Base-by-base conservation (phyloP, 92 coral and sea anemone species). In the Parazoanthus darwini region DNA sequence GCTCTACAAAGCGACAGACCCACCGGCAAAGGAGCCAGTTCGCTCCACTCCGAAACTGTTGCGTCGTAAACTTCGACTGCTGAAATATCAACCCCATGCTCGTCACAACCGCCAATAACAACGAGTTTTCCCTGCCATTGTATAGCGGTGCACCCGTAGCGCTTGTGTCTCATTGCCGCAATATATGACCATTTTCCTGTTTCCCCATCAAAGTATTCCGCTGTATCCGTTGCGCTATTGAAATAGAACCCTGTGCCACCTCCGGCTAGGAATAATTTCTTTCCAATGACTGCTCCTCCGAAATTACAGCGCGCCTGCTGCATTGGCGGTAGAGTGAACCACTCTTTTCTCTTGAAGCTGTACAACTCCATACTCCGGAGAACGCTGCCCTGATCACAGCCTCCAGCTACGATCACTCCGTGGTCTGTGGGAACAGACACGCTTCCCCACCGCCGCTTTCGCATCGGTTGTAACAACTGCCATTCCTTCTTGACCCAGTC, bases 201-300 rank as follows among this genome's bases (percentile, higher is more conserved):
- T 14, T 85, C 88, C 20, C 95, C 96, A 86, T 93, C 94, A 82
- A 95, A 95, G 20, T 90, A 85, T 73, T 95, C 98, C 33, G 92
- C 96, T 1, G 98, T 92, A 46, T 90, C 89, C 86, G 82, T 90
- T 0, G 98, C 98, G 86, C 96, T 95, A 93, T 95, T 95, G 88
- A 95, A 95, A 80, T 95, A 95, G 84, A 95, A 95, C 73, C 96
- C 98, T 15, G 92, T 79, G 0, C 98, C 98, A 0, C 98, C 98
- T 1, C 98, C 98, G 0, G 89, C 95, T 4, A 95, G 92, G 58
- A 93, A 89, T 46, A 95, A 82, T 63, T 92, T 93, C 46, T 91
- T 88, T 10, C 91, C 94, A 38, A 95, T 82, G 18, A 95, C 79
- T 4, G 94, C 94, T 11, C 98, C 98, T 33, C 90, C 91, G 89